Percentiles rank a stretch among this genome's conserved stretches.
phyloP scores from a whole-genome alignment of 2,888 invertebrate species.

The Yponomeuta evonymella region DNA sequence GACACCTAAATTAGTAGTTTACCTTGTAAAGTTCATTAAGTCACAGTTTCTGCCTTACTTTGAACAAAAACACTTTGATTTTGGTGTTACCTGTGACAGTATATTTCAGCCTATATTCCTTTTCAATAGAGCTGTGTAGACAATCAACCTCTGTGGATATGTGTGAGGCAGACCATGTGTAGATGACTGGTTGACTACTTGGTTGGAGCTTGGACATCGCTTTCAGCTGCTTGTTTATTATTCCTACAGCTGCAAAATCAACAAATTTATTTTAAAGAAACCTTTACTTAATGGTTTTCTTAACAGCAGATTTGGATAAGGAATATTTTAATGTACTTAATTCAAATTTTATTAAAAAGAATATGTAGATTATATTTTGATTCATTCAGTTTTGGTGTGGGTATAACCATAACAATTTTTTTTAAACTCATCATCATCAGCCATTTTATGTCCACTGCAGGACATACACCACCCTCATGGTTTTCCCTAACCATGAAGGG shows the following conservation, averaged over 20 bases:
- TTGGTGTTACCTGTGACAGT: constrained; percentile 43
- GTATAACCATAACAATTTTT: no score
- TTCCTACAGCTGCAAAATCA: constrained; percentile 39
- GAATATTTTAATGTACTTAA: no score
- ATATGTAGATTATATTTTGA: not conserved
- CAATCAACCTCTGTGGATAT: constrained; percentile 42
- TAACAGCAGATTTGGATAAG: not conserved
- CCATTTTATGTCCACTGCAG: no score
- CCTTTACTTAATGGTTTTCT: not conserved
- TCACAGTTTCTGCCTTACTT: no score
- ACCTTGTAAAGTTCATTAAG: no score
- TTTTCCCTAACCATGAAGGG: no score
- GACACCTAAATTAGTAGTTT: no score
- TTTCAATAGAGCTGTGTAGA: constrained; percentile 36
- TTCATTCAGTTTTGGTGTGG: not conserved
- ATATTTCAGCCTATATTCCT: constrained; percentile 50
- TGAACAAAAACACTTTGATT: no score
- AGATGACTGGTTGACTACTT: constrained; percentile 45
- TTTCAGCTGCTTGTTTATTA: constrained; percentile 45
- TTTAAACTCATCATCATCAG: no score
- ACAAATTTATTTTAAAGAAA: not conserved
- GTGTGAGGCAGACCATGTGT: constrained; percentile 50
- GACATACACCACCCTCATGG: no score
- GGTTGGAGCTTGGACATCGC: constrained; percentile 48
- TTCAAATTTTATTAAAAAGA: no score